These are phyloP conservation scores for Macroteleia sp. DNA, from an alignment of 2,888 invertebrate species.

Conservation along the genomic window DNA sequence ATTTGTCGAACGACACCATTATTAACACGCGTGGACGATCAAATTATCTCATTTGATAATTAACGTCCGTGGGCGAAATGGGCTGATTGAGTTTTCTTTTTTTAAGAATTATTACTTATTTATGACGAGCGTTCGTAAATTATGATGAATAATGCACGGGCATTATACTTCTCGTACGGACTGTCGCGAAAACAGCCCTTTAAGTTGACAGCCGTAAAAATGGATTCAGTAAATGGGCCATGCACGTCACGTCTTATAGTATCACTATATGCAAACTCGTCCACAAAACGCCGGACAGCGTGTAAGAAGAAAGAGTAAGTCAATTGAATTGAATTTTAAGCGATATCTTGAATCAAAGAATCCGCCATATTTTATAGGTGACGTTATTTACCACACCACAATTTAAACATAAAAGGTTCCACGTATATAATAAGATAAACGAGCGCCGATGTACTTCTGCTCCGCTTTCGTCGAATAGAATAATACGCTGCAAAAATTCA, in stretches of 20 bases:
- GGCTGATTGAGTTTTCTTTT: constrained; percentile 16
- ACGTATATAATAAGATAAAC: constrained; percentile 39
- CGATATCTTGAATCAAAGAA: constrained; percentile 58
- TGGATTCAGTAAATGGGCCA: constrained; percentile 60
- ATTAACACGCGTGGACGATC: too few relatives aligned
- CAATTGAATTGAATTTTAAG: constrained; percentile 62
- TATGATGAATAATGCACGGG: constrained; percentile 55
- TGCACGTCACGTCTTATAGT: constrained; percentile 46
- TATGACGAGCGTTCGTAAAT: too few relatives aligned
- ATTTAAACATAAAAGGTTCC: constrained; percentile 41
- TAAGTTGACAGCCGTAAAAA: constrained; percentile 59
- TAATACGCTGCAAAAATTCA: too few relatives aligned
- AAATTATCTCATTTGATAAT: too few relatives aligned
- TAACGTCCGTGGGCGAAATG: constrained; percentile 4
- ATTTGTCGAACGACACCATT: too few relatives aligned
- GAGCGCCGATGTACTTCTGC: too few relatives aligned
- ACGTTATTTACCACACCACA: constrained; percentile 48
- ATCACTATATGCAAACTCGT: constrained; percentile 54
- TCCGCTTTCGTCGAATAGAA: too few relatives aligned
- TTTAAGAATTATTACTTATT: constrained; percentile 29
- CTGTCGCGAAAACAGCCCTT: constrained; percentile 49
- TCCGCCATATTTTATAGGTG: constrained; percentile 53
- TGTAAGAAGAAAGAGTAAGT: constrained; percentile 54
- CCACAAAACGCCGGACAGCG: constrained; percentile 32
- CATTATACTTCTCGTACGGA: constrained; percentile 46